Percentiles rank a stretch among this genome's conserved stretches.
Evolutionary conservation across 2,797 vertebrate species (phyloP).

Genomic region (Tangara arthus): DNA sequence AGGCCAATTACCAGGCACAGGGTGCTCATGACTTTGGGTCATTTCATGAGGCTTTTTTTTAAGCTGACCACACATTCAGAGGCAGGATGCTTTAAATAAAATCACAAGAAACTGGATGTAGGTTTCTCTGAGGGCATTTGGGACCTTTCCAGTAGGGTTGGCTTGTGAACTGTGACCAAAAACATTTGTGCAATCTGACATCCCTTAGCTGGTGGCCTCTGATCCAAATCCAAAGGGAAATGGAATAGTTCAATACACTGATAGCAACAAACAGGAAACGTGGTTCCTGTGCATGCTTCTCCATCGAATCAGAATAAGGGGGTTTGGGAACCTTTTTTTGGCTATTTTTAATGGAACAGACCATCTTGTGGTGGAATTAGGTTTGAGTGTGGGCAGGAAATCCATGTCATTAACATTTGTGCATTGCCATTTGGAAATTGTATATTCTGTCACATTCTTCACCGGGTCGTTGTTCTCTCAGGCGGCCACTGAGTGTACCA

Average conservation of each 20-base stretch:
- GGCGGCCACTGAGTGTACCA: neutral
- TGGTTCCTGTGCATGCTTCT: neutral
- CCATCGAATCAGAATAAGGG: neutral
- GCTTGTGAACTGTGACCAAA: neutral
- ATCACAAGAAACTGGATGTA: neutral
- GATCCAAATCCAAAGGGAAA: neutral
- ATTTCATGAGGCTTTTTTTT: neutral
- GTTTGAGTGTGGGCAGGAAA: neutral
- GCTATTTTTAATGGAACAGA: neutral
- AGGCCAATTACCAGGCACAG: neutral
- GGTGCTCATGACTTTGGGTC: neutral
- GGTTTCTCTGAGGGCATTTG: neutral
- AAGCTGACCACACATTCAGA: neutral
- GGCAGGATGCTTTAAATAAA: neutral
- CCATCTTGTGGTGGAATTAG: neutral
- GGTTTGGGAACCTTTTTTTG: neutral
- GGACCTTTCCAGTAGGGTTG: neutral
- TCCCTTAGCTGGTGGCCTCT: neutral
- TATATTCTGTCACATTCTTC: neutral
- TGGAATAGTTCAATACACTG: neutral
- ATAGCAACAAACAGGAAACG: neutral
- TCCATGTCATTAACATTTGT: constrained; percentile 7
- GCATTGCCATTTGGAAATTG: neutral
- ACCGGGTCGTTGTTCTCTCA: neutral
- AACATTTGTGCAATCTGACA: neutral